Percentiles rank a stretch among this genome's conserved stretches.
phyloP scores from a whole-genome alignment of 1,140 invertebrate genomes.

The Atta cephalotes region DNA sequence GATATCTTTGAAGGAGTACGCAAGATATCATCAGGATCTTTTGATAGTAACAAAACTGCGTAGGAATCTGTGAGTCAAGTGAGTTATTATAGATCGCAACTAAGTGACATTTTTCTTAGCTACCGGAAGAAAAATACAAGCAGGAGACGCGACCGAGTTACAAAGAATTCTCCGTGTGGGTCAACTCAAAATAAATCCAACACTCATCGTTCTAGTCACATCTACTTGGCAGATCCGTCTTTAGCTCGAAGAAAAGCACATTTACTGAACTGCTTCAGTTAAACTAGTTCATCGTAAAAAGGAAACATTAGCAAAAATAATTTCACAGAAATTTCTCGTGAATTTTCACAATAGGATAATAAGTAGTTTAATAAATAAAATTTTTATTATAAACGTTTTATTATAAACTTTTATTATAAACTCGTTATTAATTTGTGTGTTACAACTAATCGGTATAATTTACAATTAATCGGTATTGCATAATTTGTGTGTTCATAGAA shows the following conservation, averaged over 20 bases:
- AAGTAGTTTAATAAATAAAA: constrained; percentile 16
- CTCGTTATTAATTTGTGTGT: not conserved
- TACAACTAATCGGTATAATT: not conserved
- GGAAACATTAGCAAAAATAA: not conserved
- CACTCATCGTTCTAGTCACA: constrained; percentile 51
- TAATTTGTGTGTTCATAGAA: constrained; percentile 4
- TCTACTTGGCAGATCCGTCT: not conserved
- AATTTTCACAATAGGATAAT: not conserved
- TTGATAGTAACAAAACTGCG: constrained; percentile 1
- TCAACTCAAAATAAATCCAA: constrained; percentile 51
- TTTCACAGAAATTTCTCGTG: not conserved
- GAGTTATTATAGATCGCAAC: constrained; percentile 25
- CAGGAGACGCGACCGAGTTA: not conserved
- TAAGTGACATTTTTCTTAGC: not conserved
- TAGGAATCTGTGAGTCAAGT: constrained; percentile 39
- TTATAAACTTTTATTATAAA: not conserved
- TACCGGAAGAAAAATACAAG: not conserved
- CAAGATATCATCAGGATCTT: not conserved
- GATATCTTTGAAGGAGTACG: not conserved
- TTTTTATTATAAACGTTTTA: no score
- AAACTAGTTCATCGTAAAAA: constrained; percentile 2
- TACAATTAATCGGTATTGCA: not conserved
- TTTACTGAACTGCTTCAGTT: not conserved
- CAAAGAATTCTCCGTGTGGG: constrained; percentile 17
- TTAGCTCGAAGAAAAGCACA: not conserved